Evolutionary conservation across 2,113 vertebrate species (phyloP), one percentile per base, ranked within the genome.

Genomic region (Cavia aperea): DNA sequence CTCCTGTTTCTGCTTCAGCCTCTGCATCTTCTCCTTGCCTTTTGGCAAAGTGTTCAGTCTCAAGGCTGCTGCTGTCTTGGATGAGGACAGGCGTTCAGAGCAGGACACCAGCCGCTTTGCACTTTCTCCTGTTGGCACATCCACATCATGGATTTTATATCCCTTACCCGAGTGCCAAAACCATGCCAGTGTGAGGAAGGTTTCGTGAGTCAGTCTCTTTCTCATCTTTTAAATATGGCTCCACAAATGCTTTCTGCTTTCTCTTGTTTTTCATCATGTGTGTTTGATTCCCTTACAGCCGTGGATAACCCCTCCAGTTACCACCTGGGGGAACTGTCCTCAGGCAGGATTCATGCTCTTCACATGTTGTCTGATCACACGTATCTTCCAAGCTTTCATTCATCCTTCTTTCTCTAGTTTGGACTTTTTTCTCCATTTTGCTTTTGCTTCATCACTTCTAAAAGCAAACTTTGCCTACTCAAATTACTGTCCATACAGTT

Each of bases 391-490:
- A 96, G 93, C 98, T 98, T 79, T 99, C 98, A 56, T 98, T 98
- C 18, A 96, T 95, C 96, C 97, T 98, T 94, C 92, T 96, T 96
- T 97, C 97, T 93, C 62, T 94, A 83, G 92, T 81, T 81, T 97
- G 95, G 77, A 81, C 81, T 75, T 92, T 94, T 95, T 86, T 91
- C 88, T 91, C 93, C 84, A 21, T 73, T 95, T 36, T 96, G 92
- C 21, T 97, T 96, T 81, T 96, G 96, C 92, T 94, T 97, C 88
- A 96, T 97, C 92, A 93, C 85, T 96, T 98, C 98, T 56, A 98
- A 83, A 29, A 98, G 98, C 54, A 99, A 43, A 84, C 98, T 99
- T 96, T 99, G 98, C 96, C 98, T 99, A 93, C 99, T 97, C 95
- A 98, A 98, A 0, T 98, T 99, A 95, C 98, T 98, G 97, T 99